Evolutionary conservation across 1,140 invertebrate genomes (phyloP), one percentile per base, ranked within the genome.

Genomic region (Drosophila ercepeae): DNA sequence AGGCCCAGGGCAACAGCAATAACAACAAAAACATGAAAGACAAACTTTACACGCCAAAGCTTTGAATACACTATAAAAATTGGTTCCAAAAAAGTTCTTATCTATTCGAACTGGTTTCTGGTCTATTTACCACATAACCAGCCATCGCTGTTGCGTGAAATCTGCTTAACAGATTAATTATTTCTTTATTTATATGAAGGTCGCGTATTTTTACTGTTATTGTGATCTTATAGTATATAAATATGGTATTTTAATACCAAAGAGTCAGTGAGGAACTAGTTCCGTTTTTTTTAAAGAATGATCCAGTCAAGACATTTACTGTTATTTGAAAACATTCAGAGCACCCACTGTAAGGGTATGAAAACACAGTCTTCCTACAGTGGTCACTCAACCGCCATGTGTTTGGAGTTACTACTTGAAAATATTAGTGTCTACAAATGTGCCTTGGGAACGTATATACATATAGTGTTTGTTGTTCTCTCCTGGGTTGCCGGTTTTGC

Each of bases 1-100:
- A 73, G 63, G 57, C 71, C 69, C 69, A 73, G 57, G 69, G 69
- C 69, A 75, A 75, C 61, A 75, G 74, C 60, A 75, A 59, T 44
- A 52, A 59, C 50, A 52, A 59, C 53, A 32, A 41, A 34, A 60
- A 27, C 41, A 14, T 9, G 8, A 42, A 16, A 14, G 16, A 4
- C 16, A 39, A 39, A 16, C 7, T 39, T 39, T 39, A 14, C n/a
- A 39, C 4, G 36, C 36, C 36, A 16, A 39, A 39, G 14, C 36
- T 32, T 16, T 7, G 11, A 42, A 42, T 42, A 42, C 39, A 6
- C 39, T 42, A 19, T 16, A 11, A 11, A 32, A 32, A 11, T 11
- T 32, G 29, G 29, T n/a, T 32, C 29, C 11, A 11, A 32, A 7
- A 32, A 32, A 27, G 9, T 32, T 32, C 29, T 32, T 32, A 32